These are phyloP conservation scores for Darwinula stevensoni DNA, from an alignment of 2,888 invertebrate species.

Conservation along the genomic window DNA sequence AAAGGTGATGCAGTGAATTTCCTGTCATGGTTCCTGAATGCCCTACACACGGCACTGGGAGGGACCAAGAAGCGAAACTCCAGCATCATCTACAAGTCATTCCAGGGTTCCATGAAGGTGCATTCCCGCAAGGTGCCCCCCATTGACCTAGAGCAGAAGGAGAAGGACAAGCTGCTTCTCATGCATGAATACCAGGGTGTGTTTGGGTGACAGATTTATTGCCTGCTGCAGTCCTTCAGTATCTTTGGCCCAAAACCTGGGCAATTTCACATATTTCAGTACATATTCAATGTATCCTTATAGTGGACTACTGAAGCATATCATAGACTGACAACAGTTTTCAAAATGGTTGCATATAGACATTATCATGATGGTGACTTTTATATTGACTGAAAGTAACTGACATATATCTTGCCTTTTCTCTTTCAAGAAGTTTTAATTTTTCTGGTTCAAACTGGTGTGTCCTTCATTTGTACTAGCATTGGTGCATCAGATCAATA, in stretches of 20 bases:
- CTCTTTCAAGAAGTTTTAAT: too few relatives aligned
- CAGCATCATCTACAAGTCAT: constrained; percentile 79
- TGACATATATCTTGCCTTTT: too few relatives aligned
- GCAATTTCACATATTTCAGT: too few relatives aligned
- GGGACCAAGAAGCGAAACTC: constrained; percentile 40
- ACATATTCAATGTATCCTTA: too few relatives aligned
- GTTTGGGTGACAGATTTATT: constrained; percentile 3
- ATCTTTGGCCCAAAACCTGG: too few relatives aligned
- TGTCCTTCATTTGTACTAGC: too few relatives aligned
- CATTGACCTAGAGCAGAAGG: constrained; percentile 62
- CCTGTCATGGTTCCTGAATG: constrained; percentile 90
- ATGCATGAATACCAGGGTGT: constrained; percentile 48
- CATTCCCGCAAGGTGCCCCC: constrained; percentile 61
- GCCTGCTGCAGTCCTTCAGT: too few relatives aligned
- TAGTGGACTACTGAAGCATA: neutral
- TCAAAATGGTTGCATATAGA: too few relatives aligned
- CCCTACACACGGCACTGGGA: constrained; percentile 72
- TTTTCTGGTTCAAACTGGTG: too few relatives aligned
- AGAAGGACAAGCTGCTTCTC: constrained; percentile 40
- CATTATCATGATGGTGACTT: too few relatives aligned
- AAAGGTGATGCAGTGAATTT: constrained; percentile 93
- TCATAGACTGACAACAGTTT: too few relatives aligned
- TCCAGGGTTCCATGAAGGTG: constrained; percentile 25
- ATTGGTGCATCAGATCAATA: constrained; percentile 5
- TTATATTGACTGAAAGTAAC: too few relatives aligned